phyloP scores from a whole-genome alignment of 2,113 vertebrate genomes.

The Calonectris borealis region DNA sequence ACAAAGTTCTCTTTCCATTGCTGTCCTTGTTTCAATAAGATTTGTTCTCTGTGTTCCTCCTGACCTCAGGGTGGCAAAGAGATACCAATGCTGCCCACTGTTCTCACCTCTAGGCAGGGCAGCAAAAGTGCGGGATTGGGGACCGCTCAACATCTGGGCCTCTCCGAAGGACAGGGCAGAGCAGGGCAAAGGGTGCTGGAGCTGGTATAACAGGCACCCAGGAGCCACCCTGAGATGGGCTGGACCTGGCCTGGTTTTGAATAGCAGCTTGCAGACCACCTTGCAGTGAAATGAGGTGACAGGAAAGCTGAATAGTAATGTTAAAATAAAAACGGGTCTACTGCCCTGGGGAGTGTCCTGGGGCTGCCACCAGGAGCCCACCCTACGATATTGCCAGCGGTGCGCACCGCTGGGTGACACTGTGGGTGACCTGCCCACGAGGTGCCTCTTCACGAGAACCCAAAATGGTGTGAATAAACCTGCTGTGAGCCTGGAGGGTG shows the following conservation, averaged over 20 bases:
- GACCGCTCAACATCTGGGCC: background rate
- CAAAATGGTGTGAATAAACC: background rate
- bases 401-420: background rate
- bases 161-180: background rate
- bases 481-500: background rate
- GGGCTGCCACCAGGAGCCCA: background rate
- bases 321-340: background rate
- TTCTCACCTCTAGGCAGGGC: background rate
- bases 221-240: background rate
- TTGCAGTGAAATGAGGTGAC: background rate
- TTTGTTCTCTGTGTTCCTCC: background rate
- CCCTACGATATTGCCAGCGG: background rate
- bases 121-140: background rate
- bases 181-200: background rate
- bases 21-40: background rate
- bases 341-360: background rate
- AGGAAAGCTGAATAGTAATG: background rate
- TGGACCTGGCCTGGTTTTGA: background rate
- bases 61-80: background rate
- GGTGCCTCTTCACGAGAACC: background rate
- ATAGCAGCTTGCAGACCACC: background rate
- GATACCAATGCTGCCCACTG: background rate
- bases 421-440: background rate
- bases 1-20: background rate
- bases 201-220: background rate